Percentiles rank a stretch among this genome's conserved stretches.
phyloP scores from a whole-genome alignment of 2,888 invertebrate genomes.

The Stegana nigrithorax region DNA sequence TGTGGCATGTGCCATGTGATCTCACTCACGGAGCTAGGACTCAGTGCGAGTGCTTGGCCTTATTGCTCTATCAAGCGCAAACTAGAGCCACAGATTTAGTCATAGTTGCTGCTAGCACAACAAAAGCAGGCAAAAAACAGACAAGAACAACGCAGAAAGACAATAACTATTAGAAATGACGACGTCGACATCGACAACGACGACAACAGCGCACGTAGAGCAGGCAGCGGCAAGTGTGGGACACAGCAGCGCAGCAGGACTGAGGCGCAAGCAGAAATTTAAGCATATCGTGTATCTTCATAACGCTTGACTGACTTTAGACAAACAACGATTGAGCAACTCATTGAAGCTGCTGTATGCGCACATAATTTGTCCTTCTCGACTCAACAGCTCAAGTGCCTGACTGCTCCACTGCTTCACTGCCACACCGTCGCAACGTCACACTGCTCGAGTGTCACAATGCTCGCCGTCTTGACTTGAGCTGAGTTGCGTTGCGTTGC shows the following conservation, averaged over 20 bases:
- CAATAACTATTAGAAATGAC: not conserved
- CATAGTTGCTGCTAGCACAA: not conserved
- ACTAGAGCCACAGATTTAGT: conserved; percentile 2
- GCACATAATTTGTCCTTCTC: conserved; percentile 8
- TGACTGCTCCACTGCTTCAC: too few relatives aligned
- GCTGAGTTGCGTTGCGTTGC: too few relatives aligned
- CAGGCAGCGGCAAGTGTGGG: too few relatives aligned
- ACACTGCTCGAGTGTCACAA: not conserved
- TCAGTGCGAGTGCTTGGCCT: too few relatives aligned
- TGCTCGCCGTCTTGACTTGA: not conserved
- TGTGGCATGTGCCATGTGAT: too few relatives aligned
- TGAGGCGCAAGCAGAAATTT: too few relatives aligned
- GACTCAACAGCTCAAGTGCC: too few relatives aligned
- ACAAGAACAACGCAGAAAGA: not conserved
- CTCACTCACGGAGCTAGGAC: too few relatives aligned
- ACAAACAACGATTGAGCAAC: conserved; percentile 42
- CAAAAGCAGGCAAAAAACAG: not conserved
- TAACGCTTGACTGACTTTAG: conserved; percentile 53
- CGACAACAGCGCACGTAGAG: too few relatives aligned
- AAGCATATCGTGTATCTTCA: conserved; percentile 42
- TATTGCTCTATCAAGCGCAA: conserved; percentile 11
- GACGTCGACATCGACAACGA: too few relatives aligned
- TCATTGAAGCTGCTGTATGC: conserved; percentile 4
- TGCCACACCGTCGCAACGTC: too few relatives aligned
- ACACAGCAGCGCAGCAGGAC: too few relatives aligned